Percentiles rank a stretch among this genome's conserved stretches.
Conservation (phyloP, 1,140 invertebrate genomes). For the Cydia fagiglandana region DNA sequence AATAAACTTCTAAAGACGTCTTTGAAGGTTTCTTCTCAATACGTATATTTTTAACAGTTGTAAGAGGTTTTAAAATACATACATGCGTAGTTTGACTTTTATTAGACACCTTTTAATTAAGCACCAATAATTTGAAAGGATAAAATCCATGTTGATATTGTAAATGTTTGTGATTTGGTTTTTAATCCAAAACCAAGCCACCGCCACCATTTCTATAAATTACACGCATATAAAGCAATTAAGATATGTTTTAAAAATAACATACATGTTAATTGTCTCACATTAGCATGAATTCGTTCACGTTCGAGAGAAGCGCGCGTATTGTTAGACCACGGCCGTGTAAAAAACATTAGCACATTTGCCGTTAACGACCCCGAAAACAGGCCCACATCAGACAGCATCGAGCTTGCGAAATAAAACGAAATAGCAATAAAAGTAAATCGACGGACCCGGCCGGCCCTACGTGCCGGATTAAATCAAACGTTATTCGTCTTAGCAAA, state of each 20-base stretch:
- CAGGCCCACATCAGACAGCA: constrained; percentile 67
- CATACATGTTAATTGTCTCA: constrained; percentile 52
- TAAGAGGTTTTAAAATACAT: neutral
- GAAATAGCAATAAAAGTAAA: constrained; percentile 76
- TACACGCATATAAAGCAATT: neutral
- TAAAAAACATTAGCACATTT: constrained; percentile 77
- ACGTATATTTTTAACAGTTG: neutral
- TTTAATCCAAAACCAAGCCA: neutral
- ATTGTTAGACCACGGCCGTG: constrained; percentile 60
- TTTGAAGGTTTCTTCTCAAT: neutral
- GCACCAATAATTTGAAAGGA: neutral
- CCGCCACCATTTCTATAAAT: neutral
- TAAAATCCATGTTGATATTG: no score
- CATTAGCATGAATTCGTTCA: constrained; percentile 56
- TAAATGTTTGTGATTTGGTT: neutral
- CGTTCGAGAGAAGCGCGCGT: constrained; percentile 51
- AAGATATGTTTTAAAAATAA: constrained; percentile 16
- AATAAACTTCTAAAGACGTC: neutral
- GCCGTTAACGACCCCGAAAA: constrained; percentile 72
- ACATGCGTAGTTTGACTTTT: neutral
- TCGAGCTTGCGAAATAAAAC: constrained; percentile 66
- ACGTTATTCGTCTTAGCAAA: constrained; percentile 76
- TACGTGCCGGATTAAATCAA: constrained; percentile 75
- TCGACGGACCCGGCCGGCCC: constrained; percentile 59
- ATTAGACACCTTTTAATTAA: neutral